Evolutionary conservation across 1,140 invertebrate species (phyloP).

Genomic region (Meloidogyne hapla): DNA sequence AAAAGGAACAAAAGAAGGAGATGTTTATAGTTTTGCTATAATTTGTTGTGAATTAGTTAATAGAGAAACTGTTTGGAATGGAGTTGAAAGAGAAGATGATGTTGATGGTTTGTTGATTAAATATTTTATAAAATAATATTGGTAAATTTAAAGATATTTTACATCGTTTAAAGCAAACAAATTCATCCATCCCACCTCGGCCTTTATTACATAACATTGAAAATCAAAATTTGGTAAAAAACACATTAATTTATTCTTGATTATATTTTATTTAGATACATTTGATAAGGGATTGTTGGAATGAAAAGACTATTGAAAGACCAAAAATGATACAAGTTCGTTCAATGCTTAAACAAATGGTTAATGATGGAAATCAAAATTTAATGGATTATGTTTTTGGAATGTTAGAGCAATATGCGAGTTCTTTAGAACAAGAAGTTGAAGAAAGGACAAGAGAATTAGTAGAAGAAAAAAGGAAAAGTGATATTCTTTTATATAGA

Average conservation of each 20-base stretch:
- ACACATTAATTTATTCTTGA: background rate
- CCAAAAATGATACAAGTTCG: slow-evolving; percentile 81
- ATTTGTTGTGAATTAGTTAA: slow-evolving; percentile 59
- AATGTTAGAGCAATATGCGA: slow-evolving; percentile 55
- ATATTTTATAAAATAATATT: too few species aligned
- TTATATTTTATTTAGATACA: slow-evolving; percentile 38
- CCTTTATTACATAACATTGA: background rate
- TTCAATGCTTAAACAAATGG: slow-evolving; percentile 41
- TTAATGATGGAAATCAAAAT: slow-evolving; percentile 35
- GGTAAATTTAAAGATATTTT: slow-evolving; percentile 34
- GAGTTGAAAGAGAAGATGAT: slow-evolving; percentile 44
- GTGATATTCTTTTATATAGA: slow-evolving; percentile 79
- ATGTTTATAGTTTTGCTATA: slow-evolving; percentile 61
- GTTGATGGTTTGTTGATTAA: slow-evolving; percentile 40
- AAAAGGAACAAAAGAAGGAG: slow-evolving; percentile 51
- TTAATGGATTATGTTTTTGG: slow-evolving; percentile 14
- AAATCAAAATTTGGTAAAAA: slow-evolving; percentile 37
- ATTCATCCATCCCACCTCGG: background rate
- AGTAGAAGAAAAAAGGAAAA: slow-evolving; percentile 93
- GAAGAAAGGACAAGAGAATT: slow-evolving; percentile 88
- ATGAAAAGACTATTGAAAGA: slow-evolving; percentile 77
- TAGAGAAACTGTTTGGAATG: slow-evolving; percentile 68
- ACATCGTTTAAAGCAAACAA: slow-evolving; percentile 23
- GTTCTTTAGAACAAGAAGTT: slow-evolving; percentile 74
- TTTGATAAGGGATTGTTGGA: slow-evolving; percentile 59